Conservation (phyloP, 2,888 invertebrate genomes). For the Agriopis marginaria region DNA sequence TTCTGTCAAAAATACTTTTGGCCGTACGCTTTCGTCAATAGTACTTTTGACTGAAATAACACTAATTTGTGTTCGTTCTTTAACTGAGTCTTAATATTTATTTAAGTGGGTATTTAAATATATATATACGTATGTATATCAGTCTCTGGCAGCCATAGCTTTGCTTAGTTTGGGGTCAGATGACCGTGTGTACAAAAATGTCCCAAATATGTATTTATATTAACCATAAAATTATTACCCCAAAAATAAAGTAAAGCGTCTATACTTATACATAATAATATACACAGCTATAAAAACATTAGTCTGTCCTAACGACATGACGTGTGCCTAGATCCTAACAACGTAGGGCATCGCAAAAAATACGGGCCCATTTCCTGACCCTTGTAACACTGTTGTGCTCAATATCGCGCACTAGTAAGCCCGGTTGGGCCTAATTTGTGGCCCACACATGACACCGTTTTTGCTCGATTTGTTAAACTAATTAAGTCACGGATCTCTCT, state of each 20-base stretch:
- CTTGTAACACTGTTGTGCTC: constrained; percentile 17
- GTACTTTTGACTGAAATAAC: too few relatives aligned
- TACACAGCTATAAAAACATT: constrained; percentile 1
- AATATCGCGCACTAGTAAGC: constrained; percentile 26
- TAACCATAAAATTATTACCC: not conserved
- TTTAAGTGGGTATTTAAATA: too few relatives aligned
- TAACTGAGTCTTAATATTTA: too few relatives aligned
- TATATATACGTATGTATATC: too few relatives aligned
- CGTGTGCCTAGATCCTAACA: constrained; percentile 10
- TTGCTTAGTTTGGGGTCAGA: too few relatives aligned
- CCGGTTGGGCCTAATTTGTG: constrained; percentile 20
- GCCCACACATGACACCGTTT: constrained; percentile 27
- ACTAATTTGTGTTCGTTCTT: too few relatives aligned
- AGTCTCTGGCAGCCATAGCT: too few relatives aligned
- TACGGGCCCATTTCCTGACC: constrained; percentile 14
- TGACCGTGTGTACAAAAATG: too few relatives aligned
- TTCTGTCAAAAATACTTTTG: too few relatives aligned
- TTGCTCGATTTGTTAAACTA: constrained; percentile 26
- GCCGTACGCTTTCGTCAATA: too few relatives aligned
- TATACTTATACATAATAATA: not conserved
- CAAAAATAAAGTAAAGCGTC: not conserved
- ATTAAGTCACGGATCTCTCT: constrained; percentile 14
- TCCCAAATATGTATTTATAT: too few relatives aligned
- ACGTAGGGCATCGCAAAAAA: constrained; percentile 22
- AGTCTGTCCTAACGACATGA: constrained; percentile 14